Percentiles rank a stretch among this genome's conserved stretches.
Conservation (phyloP, 2,113 vertebrate species). For the Saccopteryx bilineata region DNA sequence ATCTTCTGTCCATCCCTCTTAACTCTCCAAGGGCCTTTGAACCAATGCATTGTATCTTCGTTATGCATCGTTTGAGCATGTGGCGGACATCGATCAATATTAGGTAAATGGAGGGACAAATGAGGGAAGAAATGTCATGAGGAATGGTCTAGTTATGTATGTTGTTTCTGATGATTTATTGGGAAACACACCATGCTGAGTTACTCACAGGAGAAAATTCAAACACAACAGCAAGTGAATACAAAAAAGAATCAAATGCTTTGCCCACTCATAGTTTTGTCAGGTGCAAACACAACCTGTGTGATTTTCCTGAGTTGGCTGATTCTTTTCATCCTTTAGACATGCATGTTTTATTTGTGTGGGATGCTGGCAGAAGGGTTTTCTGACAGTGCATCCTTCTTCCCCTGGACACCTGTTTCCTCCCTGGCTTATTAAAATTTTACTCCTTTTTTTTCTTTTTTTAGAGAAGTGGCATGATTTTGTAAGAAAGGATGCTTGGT, state of each 20-base stretch:
- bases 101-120: conserved; percentile 56
- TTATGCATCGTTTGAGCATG: background rate
- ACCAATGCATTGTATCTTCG: background rate
- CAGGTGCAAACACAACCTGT: conserved; percentile 79
- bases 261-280: conserved; percentile 58
- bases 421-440: conserved; percentile 81
- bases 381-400: conserved; percentile 77
- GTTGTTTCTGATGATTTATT: conserved; percentile 44
- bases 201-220: conserved; percentile 39
- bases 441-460: conserved; percentile 51
- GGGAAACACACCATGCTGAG: conserved; percentile 54
- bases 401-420: conserved; percentile 82
- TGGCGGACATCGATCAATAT: background rate
- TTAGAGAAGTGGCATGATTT: conserved; percentile 52
- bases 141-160: background rate
- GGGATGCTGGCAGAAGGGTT: conserved; percentile 71
- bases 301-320: conserved; percentile 76
- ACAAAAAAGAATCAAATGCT: conserved; percentile 47
- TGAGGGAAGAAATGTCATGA: background rate
- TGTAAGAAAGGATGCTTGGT: conserved; percentile 65
- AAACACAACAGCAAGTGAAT: conserved; percentile 50
- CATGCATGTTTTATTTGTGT: conserved; percentile 55
- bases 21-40: background rate
- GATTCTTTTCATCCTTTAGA: conserved; percentile 80
- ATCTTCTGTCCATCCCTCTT: background rate